phyloP scores from a whole-genome alignment of 2,113 vertebrate genomes.

The Turnix velox region DNA sequence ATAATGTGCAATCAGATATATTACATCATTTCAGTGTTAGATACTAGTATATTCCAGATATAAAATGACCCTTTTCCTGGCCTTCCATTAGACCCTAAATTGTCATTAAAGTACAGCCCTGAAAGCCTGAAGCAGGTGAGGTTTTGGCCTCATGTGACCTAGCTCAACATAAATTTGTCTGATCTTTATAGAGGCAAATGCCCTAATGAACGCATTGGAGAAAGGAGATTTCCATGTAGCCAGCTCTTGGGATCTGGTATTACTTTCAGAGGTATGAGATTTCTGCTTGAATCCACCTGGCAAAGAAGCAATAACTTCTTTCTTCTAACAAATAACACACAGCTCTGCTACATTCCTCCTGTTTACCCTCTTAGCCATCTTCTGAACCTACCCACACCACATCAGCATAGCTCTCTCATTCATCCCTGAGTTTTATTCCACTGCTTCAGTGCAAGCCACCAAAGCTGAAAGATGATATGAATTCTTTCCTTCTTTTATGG shows the following conservation, averaged over 20 bases:
- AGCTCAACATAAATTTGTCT: conserved; percentile 65
- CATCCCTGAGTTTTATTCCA: background rate
- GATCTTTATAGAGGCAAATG: conserved; percentile 64
- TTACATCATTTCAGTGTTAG: conserved; percentile 34
- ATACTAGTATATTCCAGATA: conserved; percentile 35
- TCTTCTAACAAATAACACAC: conserved; percentile 3
- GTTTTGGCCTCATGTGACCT: conserved; percentile 47
- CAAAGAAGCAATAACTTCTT: conserved; percentile 26
- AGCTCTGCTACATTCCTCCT: background rate
- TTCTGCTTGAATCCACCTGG: conserved; percentile 53
- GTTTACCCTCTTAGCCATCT: background rate
- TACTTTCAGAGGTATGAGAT: conserved; percentile 56
- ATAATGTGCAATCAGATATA: conserved; percentile 37
- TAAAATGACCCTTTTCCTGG: conserved; percentile 46
- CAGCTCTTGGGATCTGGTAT: conserved; percentile 51
- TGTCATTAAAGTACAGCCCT: conserved; percentile 31
- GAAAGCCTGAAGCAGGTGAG: conserved; percentile 56
- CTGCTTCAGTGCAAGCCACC: background rate
- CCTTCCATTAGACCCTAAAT: conserved; percentile 55
- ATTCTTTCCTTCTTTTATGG: background rate
- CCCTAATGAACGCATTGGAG: conserved; percentile 21
- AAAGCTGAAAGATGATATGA: background rate
- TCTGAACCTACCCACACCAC: background rate
- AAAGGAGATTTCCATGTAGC: conserved; percentile 40
- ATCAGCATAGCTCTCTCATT: fast-evolving